Evolutionary conservation across 1,140 invertebrate genomes (phyloP).

Genomic region (Microvelia longipes): DNA sequence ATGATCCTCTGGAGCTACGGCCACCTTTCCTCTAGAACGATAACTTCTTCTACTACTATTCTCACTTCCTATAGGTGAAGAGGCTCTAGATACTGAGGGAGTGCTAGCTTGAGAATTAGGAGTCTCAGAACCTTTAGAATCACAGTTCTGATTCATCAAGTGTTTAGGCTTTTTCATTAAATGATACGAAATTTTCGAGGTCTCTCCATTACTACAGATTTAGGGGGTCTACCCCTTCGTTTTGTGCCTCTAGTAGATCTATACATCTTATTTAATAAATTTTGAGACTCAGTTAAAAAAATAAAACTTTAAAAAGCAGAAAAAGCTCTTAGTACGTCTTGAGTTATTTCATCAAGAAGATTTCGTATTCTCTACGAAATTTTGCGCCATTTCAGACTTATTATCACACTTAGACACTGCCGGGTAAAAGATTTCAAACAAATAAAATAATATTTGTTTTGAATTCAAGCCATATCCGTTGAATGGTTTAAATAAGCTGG

Average conservation of each 20-base stretch:
- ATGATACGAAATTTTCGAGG: constrained; percentile 68
- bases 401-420: neutral
- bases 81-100: constrained; percentile 54
- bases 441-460: neutral
- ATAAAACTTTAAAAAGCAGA: constrained; percentile 30
- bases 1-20: constrained; percentile 20
- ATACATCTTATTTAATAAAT: no score
- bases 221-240: constrained; percentile 72
- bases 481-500: neutral
- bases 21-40: constrained; percentile 26
- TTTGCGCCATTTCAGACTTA: constrained; percentile 38
- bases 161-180: constrained; percentile 85
- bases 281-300: constrained; percentile 29
- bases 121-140: constrained; percentile 45
- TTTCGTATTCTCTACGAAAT: constrained; percentile 37
- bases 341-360: constrained; percentile 37
- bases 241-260: constrained; percentile 74
- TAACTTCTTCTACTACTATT: constrained; percentile 47
- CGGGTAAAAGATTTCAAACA: neutral
- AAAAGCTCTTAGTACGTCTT: constrained; percentile 38
- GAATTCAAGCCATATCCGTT: neutral
- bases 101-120: constrained; percentile 49
- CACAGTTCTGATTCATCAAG: constrained; percentile 41
- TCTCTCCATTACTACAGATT: constrained; percentile 66
- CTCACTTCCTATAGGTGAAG: constrained; percentile 55